Conservation (phyloP, 2,888 invertebrate species). For the Allolobophora icterica region DNA sequence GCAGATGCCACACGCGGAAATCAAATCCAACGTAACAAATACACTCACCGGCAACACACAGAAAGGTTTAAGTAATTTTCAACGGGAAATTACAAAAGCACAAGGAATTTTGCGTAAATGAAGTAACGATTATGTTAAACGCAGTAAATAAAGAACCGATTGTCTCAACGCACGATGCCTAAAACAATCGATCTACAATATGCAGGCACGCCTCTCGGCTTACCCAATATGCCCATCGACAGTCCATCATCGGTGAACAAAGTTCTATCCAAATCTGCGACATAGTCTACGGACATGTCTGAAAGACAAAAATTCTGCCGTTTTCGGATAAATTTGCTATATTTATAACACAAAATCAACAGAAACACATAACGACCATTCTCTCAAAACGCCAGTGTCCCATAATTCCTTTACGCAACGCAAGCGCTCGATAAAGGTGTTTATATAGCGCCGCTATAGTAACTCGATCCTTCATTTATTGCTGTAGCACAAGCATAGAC, state of each 20-base stretch:
- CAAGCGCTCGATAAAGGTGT: not conserved
- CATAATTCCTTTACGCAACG: not conserved
- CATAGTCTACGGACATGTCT: slow-evolving; percentile 14
- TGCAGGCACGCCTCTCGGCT: not conserved
- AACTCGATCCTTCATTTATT: not conserved
- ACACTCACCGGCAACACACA: not conserved
- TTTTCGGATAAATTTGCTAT: not conserved
- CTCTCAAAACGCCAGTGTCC: not conserved
- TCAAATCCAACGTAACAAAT: not conserved
- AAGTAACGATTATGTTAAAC: too few species aligned
- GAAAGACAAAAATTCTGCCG: not conserved
- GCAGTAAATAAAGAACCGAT: not conserved
- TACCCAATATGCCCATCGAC: not conserved
- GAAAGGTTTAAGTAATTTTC: not conserved
- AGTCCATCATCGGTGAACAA: slow-evolving; percentile 18
- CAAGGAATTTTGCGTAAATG: not conserved
- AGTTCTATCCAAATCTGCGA: not conserved
- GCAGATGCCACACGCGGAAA: not conserved
- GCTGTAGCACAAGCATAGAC: not conserved
- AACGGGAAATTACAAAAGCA: not conserved
- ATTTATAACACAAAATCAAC: not conserved
- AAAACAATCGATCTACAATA: not conserved
- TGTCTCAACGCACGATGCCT: not conserved
- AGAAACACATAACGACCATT: not conserved
- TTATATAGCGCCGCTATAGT: not conserved